phyloP scores from a whole-genome alignment of 2,888 invertebrate genomes.

The Serrognathus titanus region DNA sequence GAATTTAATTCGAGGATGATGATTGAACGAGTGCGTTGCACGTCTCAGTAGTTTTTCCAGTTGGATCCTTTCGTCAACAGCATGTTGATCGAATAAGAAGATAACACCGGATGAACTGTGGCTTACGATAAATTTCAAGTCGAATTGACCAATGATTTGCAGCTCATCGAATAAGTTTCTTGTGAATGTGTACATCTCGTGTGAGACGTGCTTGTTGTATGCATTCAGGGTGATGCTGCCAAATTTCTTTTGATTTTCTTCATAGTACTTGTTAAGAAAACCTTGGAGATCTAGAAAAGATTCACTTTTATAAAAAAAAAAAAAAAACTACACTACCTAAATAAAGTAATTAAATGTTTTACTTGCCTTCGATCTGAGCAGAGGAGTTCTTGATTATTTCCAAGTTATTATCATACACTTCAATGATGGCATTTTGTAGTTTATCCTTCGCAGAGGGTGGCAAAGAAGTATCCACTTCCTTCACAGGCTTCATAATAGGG shows the following conservation, averaged over 20 bases:
- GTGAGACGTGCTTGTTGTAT: constrained; percentile 8
- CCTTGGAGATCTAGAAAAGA: constrained; percentile 38
- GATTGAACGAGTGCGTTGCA: constrained; percentile 33
- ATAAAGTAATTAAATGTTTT: too few relatives aligned
- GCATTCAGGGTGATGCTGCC: neutral
- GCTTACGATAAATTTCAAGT: constrained; percentile 67
- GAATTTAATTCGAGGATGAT: neutral
- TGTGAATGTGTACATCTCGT: constrained; percentile 41
- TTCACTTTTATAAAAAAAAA: too few relatives aligned
- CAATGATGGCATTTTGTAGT: constrained; percentile 38
- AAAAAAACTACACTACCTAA: too few relatives aligned
- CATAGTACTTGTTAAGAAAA: constrained; percentile 42
- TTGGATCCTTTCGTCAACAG: constrained; percentile 78
- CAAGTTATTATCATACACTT: constrained; percentile 41
- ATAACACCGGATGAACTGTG: constrained; percentile 51
- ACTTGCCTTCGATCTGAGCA: constrained; percentile 24
- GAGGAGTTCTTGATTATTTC: constrained; percentile 43
- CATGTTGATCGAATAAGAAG: constrained; percentile 82
- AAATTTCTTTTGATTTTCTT: constrained; percentile 33
- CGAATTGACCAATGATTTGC: constrained; percentile 66
- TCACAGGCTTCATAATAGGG: constrained; percentile 50
- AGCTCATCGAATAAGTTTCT: constrained; percentile 51
- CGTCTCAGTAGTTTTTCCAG: constrained; percentile 67
- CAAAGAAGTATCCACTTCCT: constrained; percentile 32
- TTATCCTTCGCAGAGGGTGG: constrained; percentile 39